Percentiles rank a stretch among this genome's conserved stretches.
These are phyloP conservation scores for Eubucco bourcierii DNA, from an alignment of 2,113 vertebrate species.

Conservation along the genomic window DNA sequence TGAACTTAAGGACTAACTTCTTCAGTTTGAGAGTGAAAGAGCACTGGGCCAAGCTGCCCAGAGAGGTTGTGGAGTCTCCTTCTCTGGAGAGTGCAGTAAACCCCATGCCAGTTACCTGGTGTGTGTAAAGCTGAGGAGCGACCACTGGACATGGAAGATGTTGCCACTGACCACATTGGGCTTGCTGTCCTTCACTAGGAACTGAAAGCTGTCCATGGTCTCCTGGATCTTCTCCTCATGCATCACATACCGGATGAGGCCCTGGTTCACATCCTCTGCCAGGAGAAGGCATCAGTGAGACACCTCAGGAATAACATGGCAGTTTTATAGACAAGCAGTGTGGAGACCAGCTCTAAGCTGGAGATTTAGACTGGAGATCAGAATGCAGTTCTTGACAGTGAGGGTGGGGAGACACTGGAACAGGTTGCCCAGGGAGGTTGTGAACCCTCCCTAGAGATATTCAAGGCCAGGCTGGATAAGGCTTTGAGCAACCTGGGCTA, in stretches of 20 bases:
- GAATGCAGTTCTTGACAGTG: too few species aligned
- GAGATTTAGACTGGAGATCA: too few species aligned
- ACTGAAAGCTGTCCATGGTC: slow-evolving; percentile 90
- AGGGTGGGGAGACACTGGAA: too few species aligned
- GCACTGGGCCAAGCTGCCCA: too few species aligned
- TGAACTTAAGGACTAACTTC: too few species aligned
- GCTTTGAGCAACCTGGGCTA: too few species aligned
- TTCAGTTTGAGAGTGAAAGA: too few species aligned
- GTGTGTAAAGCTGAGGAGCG: slow-evolving; percentile 90
- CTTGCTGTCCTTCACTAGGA: slow-evolving; percentile 93
- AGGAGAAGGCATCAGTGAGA: background rate
- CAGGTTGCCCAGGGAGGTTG: too few species aligned
- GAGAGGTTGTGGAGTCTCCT: too few species aligned
- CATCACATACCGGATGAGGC: slow-evolving; percentile 88
- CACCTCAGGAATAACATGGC: background rate
- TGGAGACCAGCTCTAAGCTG: accelerated
- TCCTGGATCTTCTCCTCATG: slow-evolving; percentile 81
- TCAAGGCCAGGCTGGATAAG: too few species aligned
- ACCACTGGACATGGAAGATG: slow-evolving; percentile 96
- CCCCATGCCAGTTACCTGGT: slow-evolving; percentile 75
- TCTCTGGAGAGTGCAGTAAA: background rate
- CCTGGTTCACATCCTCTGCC: slow-evolving; percentile 91
- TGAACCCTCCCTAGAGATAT: too few species aligned
- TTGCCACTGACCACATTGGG: slow-evolving; percentile 90
- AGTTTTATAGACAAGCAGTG: accelerated